Evolutionary conservation across 2,888 invertebrate genomes (phyloP), one percentile per base, ranked within the genome.

Genomic region (Dolichopus griseipennis): DNA sequence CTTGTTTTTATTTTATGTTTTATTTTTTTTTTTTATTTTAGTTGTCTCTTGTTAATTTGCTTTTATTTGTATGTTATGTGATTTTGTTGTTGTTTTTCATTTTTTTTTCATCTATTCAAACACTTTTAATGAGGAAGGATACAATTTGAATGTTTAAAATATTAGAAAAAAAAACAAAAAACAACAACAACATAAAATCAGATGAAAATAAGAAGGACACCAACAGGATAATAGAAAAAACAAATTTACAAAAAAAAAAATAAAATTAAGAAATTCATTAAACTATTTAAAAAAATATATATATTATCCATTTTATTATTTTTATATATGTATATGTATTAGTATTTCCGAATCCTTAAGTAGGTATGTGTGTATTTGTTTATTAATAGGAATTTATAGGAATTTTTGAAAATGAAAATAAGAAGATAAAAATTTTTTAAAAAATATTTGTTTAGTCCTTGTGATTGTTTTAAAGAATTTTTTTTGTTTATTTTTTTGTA

Each of bases 361-460:
- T 37, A 10, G 2, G 37, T 37, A 18, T 52, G 9, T 52, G 52
- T 52, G 9, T 52, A 18, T 52, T 52, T 52, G n/a, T n/a, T 52
- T 52, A 12, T 52, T 52, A n/a, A 6, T 27, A 5, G 27, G 27
- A 27, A 27, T 27, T 2, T 52, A 1, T 12, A 52, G 6, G 18
- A 15, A 43, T 43, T 15, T 15, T 43, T 43, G 43, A 43, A 34
- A 34, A 7, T n/a, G n/a, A n/a, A n/a, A n/a, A n/a, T n/a, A n/a
- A n/a, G n/a, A n/a, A n/a, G n/a, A n/a, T n/a, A n/a, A n/a, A n/a
- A n/a, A n/a, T n/a, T n/a, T n/a, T n/a, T n/a, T n/a, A n/a, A n/a
- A 52, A 15, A 52, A 52, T 52, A 52, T 52, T 52, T 52, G 52
- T n/a, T 52, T 52, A 18, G 52, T 52, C 52, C 52, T 52, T 52